Conservation (phyloP, 92 coral and sea anemone genomes). For the Bergia sp. region DNA sequence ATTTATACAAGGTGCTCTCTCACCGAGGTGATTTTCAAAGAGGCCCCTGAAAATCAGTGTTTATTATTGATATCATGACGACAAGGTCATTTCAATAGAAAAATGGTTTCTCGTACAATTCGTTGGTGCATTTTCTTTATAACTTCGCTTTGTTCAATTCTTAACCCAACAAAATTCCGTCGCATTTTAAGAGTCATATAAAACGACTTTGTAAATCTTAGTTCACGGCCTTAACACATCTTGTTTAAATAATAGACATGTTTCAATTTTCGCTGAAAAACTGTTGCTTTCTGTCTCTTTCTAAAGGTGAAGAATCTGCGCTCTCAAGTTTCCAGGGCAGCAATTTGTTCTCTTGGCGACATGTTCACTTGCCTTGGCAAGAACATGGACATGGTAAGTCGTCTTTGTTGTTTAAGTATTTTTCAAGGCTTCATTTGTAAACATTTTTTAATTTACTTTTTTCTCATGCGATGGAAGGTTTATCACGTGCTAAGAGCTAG, state of each 20-base stretch:
- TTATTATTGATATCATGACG: no score
- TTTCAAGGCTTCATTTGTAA: not conserved
- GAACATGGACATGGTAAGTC: conserved; percentile 88
- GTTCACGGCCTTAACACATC: no score
- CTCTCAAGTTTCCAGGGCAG: conserved; percentile 95
- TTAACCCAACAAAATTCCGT: not conserved
- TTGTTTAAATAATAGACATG: not conserved
- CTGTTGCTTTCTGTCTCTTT: not conserved
- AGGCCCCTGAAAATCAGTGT: not conserved
- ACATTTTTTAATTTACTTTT: not conserved
- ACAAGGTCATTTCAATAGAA: not conserved
- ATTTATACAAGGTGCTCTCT: no score
- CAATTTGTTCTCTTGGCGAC: conserved; percentile 87
- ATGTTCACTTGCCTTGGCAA: conserved; percentile 89
- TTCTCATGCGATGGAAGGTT: not conserved
- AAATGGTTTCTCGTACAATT: no score
- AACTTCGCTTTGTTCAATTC: not conserved
- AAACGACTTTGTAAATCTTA: not conserved
- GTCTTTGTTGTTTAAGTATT: not conserved
- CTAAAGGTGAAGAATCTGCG: conserved; percentile 92
- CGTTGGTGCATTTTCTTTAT: not conserved
- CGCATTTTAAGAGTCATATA: not conserved
- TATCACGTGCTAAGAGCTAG: not conserved
- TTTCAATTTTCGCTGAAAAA: not conserved
- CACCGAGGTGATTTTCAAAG: no score